Evolutionary conservation across 2,797 vertebrate species (phyloP).

Genomic region (Serranus cabrilla): DNA sequence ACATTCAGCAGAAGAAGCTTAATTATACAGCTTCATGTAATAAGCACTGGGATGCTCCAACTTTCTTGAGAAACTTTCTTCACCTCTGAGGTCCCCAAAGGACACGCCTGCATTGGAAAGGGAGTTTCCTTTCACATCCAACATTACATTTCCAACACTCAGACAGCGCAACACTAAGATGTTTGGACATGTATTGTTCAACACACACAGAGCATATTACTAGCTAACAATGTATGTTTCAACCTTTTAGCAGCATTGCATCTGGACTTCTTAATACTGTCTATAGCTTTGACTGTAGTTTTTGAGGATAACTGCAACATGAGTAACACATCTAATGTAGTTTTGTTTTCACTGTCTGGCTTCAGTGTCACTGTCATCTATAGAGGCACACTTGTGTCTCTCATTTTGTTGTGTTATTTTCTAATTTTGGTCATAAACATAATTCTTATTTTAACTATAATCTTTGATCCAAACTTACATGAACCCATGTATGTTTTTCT

Average conservation of each 20-base stretch:
- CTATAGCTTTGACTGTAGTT: neutral
- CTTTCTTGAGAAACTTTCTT: too few relatives aligned
- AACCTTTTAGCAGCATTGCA: neutral
- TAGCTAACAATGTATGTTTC: neutral
- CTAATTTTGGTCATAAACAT: slow-evolving; percentile 52
- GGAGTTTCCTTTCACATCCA: too few relatives aligned
- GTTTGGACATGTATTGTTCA: neutral
- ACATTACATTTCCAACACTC: neutral
- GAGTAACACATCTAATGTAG: slow-evolving; percentile 15
- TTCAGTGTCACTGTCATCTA: slow-evolving; percentile 55
- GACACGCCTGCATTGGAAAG: too few relatives aligned
- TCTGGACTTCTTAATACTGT: neutral
- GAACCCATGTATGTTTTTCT: slow-evolving; percentile 73
- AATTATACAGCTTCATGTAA: too few relatives aligned
- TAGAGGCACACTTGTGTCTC: slow-evolving; percentile 34
- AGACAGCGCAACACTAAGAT: neutral
- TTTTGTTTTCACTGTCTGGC: slow-evolving; percentile 59
- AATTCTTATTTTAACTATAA: slow-evolving; percentile 55
- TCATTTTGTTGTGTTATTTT: slow-evolving; percentile 52
- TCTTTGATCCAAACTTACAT: slow-evolving; percentile 56
- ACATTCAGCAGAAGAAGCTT: too few relatives aligned
- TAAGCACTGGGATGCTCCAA: too few relatives aligned
- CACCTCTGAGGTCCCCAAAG: too few relatives aligned
- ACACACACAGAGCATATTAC: neutral
- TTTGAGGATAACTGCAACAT: neutral